Evolutionary conservation across 30 jellyfish, hydroid and myxozoan species (phyloP), one percentile per base, ranked within the genome.

Genomic region (Aurelia sp.): DNA sequence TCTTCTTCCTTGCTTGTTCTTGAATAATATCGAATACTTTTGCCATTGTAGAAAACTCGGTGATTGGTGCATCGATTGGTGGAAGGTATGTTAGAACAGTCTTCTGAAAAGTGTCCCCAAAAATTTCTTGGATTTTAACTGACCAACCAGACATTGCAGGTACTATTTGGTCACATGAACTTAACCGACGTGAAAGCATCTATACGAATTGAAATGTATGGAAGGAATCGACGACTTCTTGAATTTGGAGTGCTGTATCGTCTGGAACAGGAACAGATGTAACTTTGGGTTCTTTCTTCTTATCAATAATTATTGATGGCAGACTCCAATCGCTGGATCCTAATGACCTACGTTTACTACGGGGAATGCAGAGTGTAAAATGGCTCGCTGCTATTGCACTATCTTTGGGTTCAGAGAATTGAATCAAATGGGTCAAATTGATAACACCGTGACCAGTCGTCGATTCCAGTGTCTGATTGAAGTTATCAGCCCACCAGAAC

Each of bases 401-500:
- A 40, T 33, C 21, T 11, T 11, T 11, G 47, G 47, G 55, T 66
- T 69, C 81, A 21, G 19, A 21, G 50, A 81, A 81, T 20, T 58
- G 76, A 57, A 78, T 67, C 82, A 78, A 18, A 60, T 78, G 89
- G 5, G 82, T 78, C 3, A 83, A 47, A 21, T 59, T 59, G 27
- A 59, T 17, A 55, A 33, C 30, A 81, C 66, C 52, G 41, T 13
- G 24, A 12, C 87, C 75, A 13, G 41, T 19, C 48, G 22, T n/a
- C 5, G 51, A 22, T 16, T 81, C 91, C 0, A 63, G 19, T 22
- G n/a, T 19, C 22, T 19, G 52, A 58, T 82, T 65, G 67, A 82
- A 82, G 86, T 82, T 82, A 53, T 82, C 87, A 24, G 50, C 92
- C 92, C 92, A 82, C 33, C n/a, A 82, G 33, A 8, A 47, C 3